phyloP scores from a whole-genome alignment of 2,797 vertebrate genomes.

The Melanotaenia boesemani region DNA sequence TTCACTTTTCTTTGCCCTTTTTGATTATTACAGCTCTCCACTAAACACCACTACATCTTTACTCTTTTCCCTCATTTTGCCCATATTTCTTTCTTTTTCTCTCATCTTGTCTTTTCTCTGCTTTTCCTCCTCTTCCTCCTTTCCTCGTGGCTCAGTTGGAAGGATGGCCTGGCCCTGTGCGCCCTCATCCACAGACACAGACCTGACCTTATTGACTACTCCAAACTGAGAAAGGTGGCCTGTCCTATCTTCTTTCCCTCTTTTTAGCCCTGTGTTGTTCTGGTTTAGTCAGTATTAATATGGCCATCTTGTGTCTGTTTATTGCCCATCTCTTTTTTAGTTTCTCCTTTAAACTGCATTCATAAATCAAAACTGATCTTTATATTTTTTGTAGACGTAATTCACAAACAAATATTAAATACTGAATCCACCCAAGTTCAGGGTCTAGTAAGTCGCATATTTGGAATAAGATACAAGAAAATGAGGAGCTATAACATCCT shows the following conservation, averaged over 20 bases:
- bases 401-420: no score
- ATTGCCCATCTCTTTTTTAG: not conserved
- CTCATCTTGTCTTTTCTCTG: not conserved
- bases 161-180: constrained; percentile 93
- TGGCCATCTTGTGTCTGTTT: not conserved
- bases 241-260: constrained; percentile 5
- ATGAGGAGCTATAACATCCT: not conserved
- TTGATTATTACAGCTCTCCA: not conserved
- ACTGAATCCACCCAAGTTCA: no score
- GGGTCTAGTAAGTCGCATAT: no score
- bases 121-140: not conserved
- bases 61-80: not conserved
- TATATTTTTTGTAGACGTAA: no score
- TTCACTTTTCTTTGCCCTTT: not conserved
- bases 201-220: constrained; percentile 89
- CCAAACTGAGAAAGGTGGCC: constrained; percentile 92
- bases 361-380: no score
- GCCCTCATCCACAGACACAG: constrained; percentile 96
- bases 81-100: not conserved
- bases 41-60: not conserved
- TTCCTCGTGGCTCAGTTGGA: constrained; percentile 83
- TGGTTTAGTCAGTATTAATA: no score
- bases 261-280: not conserved
- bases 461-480: no score
- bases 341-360: no score